Base-by-base conservation (phyloP, 2,113 vertebrate genomes). In the Salvator merianae region DNA sequence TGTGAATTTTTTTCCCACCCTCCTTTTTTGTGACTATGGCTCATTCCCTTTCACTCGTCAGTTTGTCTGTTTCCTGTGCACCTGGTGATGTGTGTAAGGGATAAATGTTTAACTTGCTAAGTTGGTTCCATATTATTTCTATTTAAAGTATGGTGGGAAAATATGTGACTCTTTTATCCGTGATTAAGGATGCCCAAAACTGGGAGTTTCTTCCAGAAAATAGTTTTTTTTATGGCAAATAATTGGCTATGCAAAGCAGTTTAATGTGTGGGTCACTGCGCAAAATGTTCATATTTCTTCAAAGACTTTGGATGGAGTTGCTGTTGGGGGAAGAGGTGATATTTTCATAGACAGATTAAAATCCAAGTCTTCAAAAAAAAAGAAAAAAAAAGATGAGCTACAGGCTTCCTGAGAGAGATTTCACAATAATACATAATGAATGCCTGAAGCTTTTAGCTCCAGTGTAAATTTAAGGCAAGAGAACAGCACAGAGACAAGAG, bases 361-460 rank as follows among this genome's bases (percentile, higher is more conserved):
- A 90, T 91, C 66, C 90, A 90, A 89, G 69, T 84, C 75, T 18
- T n/a, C 84, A 78, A 83, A 88, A 89, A 90, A 91, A 92, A 92
- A 80, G 77, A 83, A 88, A 89, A 90, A 91, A 92, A 92, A 80
- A 90, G 85, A 90, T 90, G 90, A 94, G 82, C 59, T n/a, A 38
- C 82, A 81, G 63, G 65, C 77, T 87, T 59, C 91, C 78, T 53
- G 70, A 80, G 72, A 70, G 86, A 90, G 86, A 88, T 88, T 90
- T 90, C 84, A 59, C 16, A 80, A 72, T 34, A 73, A 88, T 93
- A 77, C 73, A 91, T 92, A 90, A 92, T 92, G 77, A 71, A 89
- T 89, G 84, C 28, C 50, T 77, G 76, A 84, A 81, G 84, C 90
- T 93, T 93, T 93, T 84, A 91, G 89, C 75, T 83, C 80, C 84